These are phyloP conservation scores for Myodes glareolus DNA, from an alignment of 2,113 vertebrate species.

Conservation along the genomic window DNA sequence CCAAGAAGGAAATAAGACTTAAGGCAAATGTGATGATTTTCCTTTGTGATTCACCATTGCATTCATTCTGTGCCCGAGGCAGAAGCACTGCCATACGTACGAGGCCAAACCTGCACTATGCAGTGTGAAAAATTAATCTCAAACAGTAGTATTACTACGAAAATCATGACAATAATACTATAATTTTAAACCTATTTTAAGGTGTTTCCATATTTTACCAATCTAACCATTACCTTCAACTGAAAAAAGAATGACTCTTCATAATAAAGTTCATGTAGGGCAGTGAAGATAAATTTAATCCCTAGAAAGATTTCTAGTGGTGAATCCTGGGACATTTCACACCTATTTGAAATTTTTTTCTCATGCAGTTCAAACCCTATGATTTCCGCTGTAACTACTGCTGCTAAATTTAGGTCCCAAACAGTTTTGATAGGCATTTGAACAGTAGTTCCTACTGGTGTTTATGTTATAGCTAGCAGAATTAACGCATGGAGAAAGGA, in stretches of 20 bases:
- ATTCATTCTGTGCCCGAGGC: background rate
- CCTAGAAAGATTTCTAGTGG: constrained; percentile 1
- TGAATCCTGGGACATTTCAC: background rate
- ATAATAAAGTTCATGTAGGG: constrained; percentile 9
- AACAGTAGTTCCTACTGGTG: constrained; percentile 22
- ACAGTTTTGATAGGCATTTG: constrained; percentile 41
- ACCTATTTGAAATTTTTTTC: background rate
- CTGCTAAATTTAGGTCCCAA: constrained; percentile 2
- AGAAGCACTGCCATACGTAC: too few species aligned
- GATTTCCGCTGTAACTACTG: constrained; percentile 24
- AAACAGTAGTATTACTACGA: background rate
- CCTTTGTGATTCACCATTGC: background rate
- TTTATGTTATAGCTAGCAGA: constrained; percentile 50
- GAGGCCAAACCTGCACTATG: background rate
- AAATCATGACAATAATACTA: background rate
- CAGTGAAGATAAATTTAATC: background rate
- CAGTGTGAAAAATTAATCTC: background rate
- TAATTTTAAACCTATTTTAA: background rate
- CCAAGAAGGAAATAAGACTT: background rate
- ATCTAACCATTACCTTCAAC: background rate
- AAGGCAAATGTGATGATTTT: background rate
- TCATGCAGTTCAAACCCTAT: background rate
- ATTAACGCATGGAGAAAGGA: constrained; percentile 34
- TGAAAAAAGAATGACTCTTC: background rate
- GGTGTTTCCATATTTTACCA: background rate